Evolutionary conservation across 2,113 vertebrate genomes (phyloP), one percentile per base, ranked within the genome.

Genomic region (Hemiprocne comata): DNA sequence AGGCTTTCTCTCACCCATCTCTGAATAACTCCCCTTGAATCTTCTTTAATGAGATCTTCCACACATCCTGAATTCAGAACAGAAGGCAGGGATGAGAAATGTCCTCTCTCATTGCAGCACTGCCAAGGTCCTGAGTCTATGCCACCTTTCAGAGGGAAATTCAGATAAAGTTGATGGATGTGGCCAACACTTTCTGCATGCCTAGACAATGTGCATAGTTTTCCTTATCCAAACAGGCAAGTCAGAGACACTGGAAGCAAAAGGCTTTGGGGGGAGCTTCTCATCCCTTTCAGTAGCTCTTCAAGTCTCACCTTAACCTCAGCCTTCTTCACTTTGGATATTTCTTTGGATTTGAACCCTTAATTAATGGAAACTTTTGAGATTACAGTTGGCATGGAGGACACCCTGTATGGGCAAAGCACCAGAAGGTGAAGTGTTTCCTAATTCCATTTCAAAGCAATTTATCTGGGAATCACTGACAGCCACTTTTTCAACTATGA

Each of bases 131-230:
- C 86, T 54, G 69, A 57, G 57, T n/a, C 88, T 64, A 3, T 64
- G 53, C 57, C 42, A 78, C 90, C 53, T 92, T 88, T 84, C 66
- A 48, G 64, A 87, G 57, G 53, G n/a, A 78, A 89, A 69, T 17
- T 64, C 79, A 84, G 65, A 78, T 38, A 77, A 90, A 77, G 69
- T 15, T 88, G 79, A 72, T 42, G 65, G 72, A 92, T 90, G 44
- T 29, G 48, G 38, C 61, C 79, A 60, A 31, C 34, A 70, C 26
- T 18, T n/a, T 69, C 79, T 84, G 51, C 87, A 26, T 75, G 85
- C 92, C 90, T 93, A 75, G 92, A 81, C 95, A 90, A 75, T 54
- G 70, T 78, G 54, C 76, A 86, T 85, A 94, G 88, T 81, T 96
- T 88, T 78, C 40, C 50, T 88, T 86, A 84, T 75, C 53, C 76